Evolutionary conservation across 2,113 vertebrate species (phyloP), one percentile per base, ranked within the genome.

Genomic region (Porphyrio hochstetteri): DNA sequence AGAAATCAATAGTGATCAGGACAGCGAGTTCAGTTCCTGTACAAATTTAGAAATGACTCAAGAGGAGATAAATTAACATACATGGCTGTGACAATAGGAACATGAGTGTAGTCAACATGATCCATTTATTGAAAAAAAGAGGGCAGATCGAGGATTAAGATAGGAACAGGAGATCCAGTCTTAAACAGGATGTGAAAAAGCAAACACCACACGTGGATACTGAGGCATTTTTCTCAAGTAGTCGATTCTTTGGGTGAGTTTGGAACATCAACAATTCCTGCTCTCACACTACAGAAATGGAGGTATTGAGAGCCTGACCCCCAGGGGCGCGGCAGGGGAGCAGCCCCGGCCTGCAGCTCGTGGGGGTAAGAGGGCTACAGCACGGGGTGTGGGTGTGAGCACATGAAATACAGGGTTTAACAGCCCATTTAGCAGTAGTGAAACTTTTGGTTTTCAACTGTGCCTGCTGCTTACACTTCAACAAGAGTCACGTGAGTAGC

Each of bases 51-150:
- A 93, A 97, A 90, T 88, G 15, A 95, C 82, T 71, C 64, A 33
- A 59, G 64, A 94, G 90, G n/a, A 82, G 92, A 93, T 93, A 94
- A 94, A 88, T 90, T 93, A 96, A 96, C 91, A 91, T 96, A 96
- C 80, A 92, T 69, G 85, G 94, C 88, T 94, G 93, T 86, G 90
- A 95, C 90, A 83, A 13, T 65, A 84, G 88, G 88, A 86, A 95
- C 88, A 86, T 19, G 28, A 70, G 74, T 93, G 78, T 53, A 74
- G 50, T 70, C 78, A 93, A 91, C 25, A 6, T 79, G 89, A 88
- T 92, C 87, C 57, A 89, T 85, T 89, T 87, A 83, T 78, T 85
- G 87, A 82, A 48, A 65, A 90, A 77, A 83, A 77, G 67, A 87
- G 88, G 84, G 92, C 86, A 92, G 88, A 76, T 69, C 17, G 13